Conservation (phyloP, 2,113 vertebrate genomes). For the Lepidothrix coronata region DNA sequence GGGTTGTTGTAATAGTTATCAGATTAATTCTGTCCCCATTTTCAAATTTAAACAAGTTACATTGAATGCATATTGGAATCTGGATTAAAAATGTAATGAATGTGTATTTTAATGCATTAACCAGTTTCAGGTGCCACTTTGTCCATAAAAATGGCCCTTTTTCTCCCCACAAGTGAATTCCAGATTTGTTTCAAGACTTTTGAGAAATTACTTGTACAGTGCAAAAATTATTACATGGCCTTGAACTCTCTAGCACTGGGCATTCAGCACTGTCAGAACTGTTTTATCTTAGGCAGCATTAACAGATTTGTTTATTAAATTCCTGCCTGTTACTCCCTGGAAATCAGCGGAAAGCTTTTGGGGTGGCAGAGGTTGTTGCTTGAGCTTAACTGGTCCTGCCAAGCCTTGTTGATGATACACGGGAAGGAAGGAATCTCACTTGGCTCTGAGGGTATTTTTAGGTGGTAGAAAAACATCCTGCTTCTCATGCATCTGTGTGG, state of each 20-base stretch:
- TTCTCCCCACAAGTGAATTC: neutral
- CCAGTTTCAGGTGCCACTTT: neutral
- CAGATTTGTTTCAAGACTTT: neutral
- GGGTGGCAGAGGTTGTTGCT: neutral
- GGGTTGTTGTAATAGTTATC: neutral
- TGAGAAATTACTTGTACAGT: neutral
- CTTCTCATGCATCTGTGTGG: neutral
- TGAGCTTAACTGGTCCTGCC: neutral
- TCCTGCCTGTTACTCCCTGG: neutral
- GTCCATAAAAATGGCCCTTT: neutral
- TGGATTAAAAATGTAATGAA: neutral
- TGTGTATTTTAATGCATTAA: neutral
- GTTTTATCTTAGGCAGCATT: neutral
- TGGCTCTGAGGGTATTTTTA: neutral
- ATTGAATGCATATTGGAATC: neutral
- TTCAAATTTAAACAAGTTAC: neutral
- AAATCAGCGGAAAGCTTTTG: neutral
- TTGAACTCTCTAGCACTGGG: neutral
- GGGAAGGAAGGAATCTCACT: neutral
- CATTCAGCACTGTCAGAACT: neutral
- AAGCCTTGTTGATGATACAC: neutral
- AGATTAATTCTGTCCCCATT: neutral
- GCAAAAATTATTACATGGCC: neutral
- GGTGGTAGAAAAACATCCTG: neutral
- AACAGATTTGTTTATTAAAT: slow-evolving; percentile 46